These are phyloP conservation scores for Aporophyla lueneburgensis DNA, from an alignment of 2,888 invertebrate genomes.

Conservation along the genomic window DNA sequence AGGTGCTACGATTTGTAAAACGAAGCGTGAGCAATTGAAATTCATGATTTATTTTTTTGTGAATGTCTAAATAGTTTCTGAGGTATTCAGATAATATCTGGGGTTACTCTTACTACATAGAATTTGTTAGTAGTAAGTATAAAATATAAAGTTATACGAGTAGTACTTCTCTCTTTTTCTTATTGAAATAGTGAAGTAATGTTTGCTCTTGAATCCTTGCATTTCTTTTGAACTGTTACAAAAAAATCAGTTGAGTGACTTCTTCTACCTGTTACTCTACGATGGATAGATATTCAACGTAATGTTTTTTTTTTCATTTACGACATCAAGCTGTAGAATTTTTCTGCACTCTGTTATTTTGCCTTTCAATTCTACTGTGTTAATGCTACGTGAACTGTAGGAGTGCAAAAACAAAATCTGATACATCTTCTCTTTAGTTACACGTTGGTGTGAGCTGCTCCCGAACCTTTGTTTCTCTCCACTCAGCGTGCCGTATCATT, in stretches of 20 bases:
- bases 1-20: background rate
- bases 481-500: constrained; percentile 90
- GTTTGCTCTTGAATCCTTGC: too few relatives aligned
- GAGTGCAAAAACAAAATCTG: background rate
- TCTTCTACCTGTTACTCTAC: too few relatives aligned
- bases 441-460: constrained; percentile 78
- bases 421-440: constrained; percentile 46
- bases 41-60: too few relatives aligned
- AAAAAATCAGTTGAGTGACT: too few relatives aligned
- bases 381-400: background rate
- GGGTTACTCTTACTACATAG: too few relatives aligned
- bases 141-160: background rate
- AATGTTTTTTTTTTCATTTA: background rate
- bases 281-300: background rate
- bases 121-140: too few relatives aligned
- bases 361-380: background rate
- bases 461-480: constrained; percentile 88
- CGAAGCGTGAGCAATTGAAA: too few relatives aligned
- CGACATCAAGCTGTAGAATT: background rate
- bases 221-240: too few relatives aligned
- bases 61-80: too few relatives aligned
- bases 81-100: too few relatives aligned
- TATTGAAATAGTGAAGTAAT: background rate
- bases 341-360: background rate
- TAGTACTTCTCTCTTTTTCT: background rate